Base-by-base conservation (phyloP, 64 coral and sea anemone species). In the Platygyra sinensis region DNA sequence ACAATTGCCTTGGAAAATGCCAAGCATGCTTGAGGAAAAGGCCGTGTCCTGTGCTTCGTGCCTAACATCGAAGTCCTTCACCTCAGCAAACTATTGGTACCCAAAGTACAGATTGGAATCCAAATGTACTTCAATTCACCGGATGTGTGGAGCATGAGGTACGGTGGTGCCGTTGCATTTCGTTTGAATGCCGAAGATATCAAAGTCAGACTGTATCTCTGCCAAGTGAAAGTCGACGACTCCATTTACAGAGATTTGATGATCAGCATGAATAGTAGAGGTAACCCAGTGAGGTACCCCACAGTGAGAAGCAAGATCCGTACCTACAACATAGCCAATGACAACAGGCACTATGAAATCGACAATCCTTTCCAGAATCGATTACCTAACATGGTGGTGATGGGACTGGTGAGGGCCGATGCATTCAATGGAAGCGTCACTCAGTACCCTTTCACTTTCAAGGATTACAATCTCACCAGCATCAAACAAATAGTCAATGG, bases 251-350 rank as follows among this genome's bases (percentile, higher is more conserved):
- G 33, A 19, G 30, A 25, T 18, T 30, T 52, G 4, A 52, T 90
- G 12, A 60, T 30, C 36, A 38, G 67, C n/a, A n/a, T n/a, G n/a
- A n/a, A n/a, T n/a, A n/a, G n/a, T n/a, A n/a, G n/a, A n/a, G n/a
- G n/a, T n/a, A 0, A 69, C n/a, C 27, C 16, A 18, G 67, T 19
- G 52, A 60, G n/a, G 13, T 74, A 83, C 19, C 78, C 78, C 12
- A 80, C 63, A 5, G 89, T 90, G 18, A 65, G 67, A n/a, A 83
- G 78, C 32, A 67, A 90, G 22, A 51, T 90, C 14, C 8, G 91
- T 3, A 64, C 74, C 55, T 87, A 73, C 24, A 59, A 10, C 63
- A 52, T 61, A n/a, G n/a, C 0, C 30, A 77, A 5, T 3, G 19
- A 38, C 81, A 62, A 16, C 8, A 19, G 65, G 28, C 27, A 85